Conservation (phyloP, 2,888 invertebrate genomes). For the Apamea anceps region DNA sequence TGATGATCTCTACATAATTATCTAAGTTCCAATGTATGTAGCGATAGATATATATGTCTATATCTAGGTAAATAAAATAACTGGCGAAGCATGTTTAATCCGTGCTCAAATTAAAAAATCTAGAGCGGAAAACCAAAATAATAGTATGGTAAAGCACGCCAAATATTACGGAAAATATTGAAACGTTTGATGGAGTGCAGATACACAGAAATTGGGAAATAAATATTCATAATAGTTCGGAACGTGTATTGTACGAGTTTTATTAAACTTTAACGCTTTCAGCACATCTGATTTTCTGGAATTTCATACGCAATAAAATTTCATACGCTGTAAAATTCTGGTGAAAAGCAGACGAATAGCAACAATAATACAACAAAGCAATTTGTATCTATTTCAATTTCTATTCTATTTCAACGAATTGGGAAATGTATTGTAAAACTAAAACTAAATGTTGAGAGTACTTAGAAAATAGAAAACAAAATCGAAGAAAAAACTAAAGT, state of each 20-base stretch:
- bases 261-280: background rate
- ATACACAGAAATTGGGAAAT: background rate
- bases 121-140: background rate
- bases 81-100: background rate
- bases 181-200: background rate
- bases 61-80: background rate
- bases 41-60: background rate
- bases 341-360: background rate
- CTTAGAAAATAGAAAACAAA: background rate
- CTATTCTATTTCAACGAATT: background rate
- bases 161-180: background rate
- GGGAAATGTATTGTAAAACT: background rate
- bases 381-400: too few relatives aligned
- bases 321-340: background rate
- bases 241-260: background rate
- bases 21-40: background rate
- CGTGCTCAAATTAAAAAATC: background rate
- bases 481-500: background rate
- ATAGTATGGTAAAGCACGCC: background rate
- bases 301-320: background rate
- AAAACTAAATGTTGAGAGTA: background rate
- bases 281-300: background rate
- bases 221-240: background rate
- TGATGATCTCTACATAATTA: background rate
- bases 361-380: background rate